Conservation (phyloP, 2,888 invertebrate genomes). For the Dryobotodes eremita region DNA sequence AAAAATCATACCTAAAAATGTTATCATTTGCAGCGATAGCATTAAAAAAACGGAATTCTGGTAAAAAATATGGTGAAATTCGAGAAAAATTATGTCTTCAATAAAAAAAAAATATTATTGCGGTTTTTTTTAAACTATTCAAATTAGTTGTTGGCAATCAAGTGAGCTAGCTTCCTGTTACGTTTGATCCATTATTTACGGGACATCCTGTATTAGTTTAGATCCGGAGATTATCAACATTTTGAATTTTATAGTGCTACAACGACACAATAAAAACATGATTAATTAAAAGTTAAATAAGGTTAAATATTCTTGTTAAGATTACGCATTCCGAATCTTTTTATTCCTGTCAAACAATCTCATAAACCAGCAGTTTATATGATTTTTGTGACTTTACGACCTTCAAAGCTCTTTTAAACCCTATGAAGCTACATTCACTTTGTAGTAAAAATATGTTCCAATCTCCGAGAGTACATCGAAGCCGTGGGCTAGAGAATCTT, state of each 20-base stretch:
- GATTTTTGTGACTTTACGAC: conserved; percentile 26
- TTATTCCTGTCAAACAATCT: conserved; percentile 3
- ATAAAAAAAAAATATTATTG: too few relatives aligned
- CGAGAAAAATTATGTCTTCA: too few relatives aligned
- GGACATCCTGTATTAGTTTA: not conserved
- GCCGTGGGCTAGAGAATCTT: conserved; percentile 2
- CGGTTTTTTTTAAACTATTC: too few relatives aligned
- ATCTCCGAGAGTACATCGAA: conserved; percentile 43
- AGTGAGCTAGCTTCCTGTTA: too few relatives aligned
- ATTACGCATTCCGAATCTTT: not conserved
- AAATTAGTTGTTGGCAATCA: too few relatives aligned
- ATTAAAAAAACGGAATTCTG: too few relatives aligned
- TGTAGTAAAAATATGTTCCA: conserved; percentile 52
- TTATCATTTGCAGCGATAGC: too few relatives aligned
- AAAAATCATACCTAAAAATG: too few relatives aligned
- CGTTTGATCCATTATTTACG: too few relatives aligned
- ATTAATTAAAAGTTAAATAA: too few relatives aligned
- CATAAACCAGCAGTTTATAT: not conserved
- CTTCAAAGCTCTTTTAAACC: conserved; percentile 15
- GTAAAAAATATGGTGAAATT: too few relatives aligned
- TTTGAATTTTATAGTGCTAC: not conserved
- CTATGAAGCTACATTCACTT: conserved; percentile 33
- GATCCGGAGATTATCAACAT: not conserved
- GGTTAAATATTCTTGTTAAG: not conserved
- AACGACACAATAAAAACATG: not conserved